These are phyloP conservation scores for Pandemis corylana DNA, from an alignment of 2,888 invertebrate species.

Conservation along the genomic window DNA sequence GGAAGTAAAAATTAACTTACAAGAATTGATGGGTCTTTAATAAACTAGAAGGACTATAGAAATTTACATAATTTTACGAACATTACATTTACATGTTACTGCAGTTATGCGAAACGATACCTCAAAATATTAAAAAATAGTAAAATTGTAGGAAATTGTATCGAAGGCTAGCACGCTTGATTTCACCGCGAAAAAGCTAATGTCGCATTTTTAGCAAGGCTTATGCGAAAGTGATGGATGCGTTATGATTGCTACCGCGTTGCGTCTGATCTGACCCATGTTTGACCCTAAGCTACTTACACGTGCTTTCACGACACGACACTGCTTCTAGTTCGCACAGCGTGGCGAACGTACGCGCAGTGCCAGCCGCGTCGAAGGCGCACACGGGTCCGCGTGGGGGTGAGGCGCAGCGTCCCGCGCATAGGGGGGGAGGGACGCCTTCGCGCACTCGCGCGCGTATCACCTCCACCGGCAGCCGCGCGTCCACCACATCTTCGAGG, in stretches of 20 bases:
- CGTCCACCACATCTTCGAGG: constrained; percentile 45
- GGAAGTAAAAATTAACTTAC: background rate
- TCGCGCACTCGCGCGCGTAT: constrained; percentile 67
- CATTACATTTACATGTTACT: too few relatives aligned
- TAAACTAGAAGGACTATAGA: too few relatives aligned
- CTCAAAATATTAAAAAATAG: too few relatives aligned
- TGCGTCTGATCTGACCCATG: too few relatives aligned
- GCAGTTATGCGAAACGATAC: too few relatives aligned
- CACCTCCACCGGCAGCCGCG: constrained; percentile 58
- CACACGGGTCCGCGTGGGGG: constrained; percentile 84
- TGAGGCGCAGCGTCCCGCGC: constrained; percentile 70
- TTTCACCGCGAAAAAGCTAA: too few relatives aligned
- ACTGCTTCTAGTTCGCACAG: constrained; percentile 83
- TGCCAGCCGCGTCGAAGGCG: constrained; percentile 84
- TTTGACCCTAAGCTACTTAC: constrained; percentile 65
- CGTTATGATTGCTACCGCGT: too few relatives aligned
- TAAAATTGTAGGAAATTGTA: too few relatives aligned
- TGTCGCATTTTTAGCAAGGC: too few relatives aligned
- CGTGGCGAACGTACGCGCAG: constrained; percentile 84
- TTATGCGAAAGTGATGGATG: too few relatives aligned
- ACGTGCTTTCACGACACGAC: constrained; percentile 84
- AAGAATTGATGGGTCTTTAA: background rate
- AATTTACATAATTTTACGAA: too few relatives aligned
- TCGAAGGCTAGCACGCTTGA: too few relatives aligned
- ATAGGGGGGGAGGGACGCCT: constrained; percentile 75